Percentiles rank a stretch among this genome's conserved stretches.
phyloP scores from a whole-genome alignment of 2,888 invertebrate species.

The Ochlodes sylvanus region DNA sequence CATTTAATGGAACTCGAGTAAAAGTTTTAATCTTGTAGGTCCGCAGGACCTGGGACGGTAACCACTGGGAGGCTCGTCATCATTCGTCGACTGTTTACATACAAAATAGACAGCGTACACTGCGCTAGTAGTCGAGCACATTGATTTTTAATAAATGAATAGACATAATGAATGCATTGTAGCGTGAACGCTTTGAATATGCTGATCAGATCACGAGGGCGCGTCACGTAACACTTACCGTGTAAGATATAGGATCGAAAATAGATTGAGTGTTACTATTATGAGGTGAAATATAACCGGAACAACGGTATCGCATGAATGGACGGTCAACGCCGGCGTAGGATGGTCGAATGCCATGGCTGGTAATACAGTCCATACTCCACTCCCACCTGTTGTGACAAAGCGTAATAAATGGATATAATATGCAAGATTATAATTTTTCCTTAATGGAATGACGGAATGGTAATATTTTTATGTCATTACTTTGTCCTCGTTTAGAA shows the following conservation, averaged over 20 bases:
- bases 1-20: no score
- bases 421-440: not conserved
- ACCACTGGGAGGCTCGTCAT: no score
- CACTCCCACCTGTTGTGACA: constrained; percentile 13
- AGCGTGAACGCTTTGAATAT: constrained; percentile 4
- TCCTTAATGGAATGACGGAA: constrained; percentile 1
- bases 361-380: constrained; percentile 4
- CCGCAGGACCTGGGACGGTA: no score
- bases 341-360: constrained; percentile 21
- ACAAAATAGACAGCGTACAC: no score
- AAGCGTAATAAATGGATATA: not conserved
- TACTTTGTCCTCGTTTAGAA: not conserved
- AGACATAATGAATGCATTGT: constrained; percentile 8
- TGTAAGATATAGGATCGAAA: not conserved
- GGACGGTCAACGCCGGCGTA: constrained; percentile 16
- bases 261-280: not conserved
- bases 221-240: not conserved
- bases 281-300: constrained; percentile 5
- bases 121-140: no score
- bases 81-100: no score
- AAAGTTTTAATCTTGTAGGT: no score
- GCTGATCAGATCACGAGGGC: not conserved
- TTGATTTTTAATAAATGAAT: constrained; percentile 6
- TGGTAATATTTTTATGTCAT: not conserved
- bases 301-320: constrained; percentile 19